Evolutionary conservation across 2,113 vertebrate genomes (phyloP), one percentile per base, ranked within the genome.

Genomic region (Neoarius graeffei): DNA sequence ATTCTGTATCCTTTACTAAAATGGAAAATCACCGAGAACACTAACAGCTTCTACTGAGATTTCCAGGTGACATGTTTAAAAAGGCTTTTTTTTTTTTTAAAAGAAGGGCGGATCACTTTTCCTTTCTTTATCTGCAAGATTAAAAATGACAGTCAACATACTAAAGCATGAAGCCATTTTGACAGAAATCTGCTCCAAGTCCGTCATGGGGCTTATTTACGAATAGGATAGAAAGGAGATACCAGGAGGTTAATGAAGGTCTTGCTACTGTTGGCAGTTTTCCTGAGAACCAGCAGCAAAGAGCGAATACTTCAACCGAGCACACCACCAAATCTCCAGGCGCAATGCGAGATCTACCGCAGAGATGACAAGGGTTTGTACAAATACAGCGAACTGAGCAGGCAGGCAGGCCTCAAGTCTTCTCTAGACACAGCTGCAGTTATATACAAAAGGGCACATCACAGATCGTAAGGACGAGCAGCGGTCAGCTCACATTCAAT

Each of bases 251-350:
- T 54, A 67, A 48, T 10, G 35, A 54, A 52, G 80, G 77, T n/a
- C 71, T 74, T 52, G 89, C 91, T 91, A 90, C 89, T 90, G 66
- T 82, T 64, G 85, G 89, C 80, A 74, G 90, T 86, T 90, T 94
- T 93, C 93, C 93, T 94, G 93, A 94, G 94, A 89, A 85, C 83
- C 92, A 89, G 89, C 85, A 66, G 89, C 85, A 87, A 91, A 80
- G 57, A 86, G 52, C 54, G 20, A 42, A 93, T 87, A 89, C 85
- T 89, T 87, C 23, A 91, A 87, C 85, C 87, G 42, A 85, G 57
- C 83, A 77, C 52, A 85, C 81, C 57, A 66, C 86, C 77, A 60
- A 48, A 60, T 35, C 74, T 69, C 30, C 69, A 73, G 9, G 66
- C 71, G 59, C 57, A 73, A 81, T 20, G 54, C 48, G n/a, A 89